Evolutionary conservation across 2,797 vertebrate genomes (phyloP).

Genomic region (Nyctalus aviator): DNA sequence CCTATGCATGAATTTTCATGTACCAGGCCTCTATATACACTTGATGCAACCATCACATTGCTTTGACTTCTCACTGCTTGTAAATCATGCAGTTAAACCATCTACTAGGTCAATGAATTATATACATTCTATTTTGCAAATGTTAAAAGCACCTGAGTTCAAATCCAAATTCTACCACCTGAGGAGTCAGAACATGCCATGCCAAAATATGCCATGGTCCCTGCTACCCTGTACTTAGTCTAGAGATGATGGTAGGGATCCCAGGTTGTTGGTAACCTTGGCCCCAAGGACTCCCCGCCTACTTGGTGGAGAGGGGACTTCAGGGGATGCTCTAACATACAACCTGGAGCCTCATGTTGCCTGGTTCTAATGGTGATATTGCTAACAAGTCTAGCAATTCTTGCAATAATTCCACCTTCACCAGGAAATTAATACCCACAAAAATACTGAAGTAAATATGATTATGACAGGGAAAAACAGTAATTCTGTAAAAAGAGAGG

Average conservation of each 20-base stretch:
- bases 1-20: too few relatives aligned
- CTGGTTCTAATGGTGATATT: neutral
- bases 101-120: neutral
- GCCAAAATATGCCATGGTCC: neutral
- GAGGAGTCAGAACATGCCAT: neutral
- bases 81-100: slow-evolving; percentile 67
- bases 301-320: accelerated
- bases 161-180: neutral
- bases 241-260: neutral
- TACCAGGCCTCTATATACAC: neutral
- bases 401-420: neutral
- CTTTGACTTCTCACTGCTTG: slow-evolving; percentile 60
- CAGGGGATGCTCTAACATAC: accelerated
- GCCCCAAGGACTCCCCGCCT: neutral
- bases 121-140: slow-evolving; percentile 15
- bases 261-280: neutral
- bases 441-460: neutral
- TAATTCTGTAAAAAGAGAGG: neutral
- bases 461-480: neutral
- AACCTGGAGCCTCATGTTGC: neutral
- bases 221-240: neutral
- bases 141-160: neutral
- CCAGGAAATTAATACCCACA: neutral
- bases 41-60: neutral
- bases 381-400: neutral